Evolutionary conservation across 2,797 vertebrate species (phyloP), one percentile per base, ranked within the genome.

Genomic region (Melanogrammus aeglefinus): DNA sequence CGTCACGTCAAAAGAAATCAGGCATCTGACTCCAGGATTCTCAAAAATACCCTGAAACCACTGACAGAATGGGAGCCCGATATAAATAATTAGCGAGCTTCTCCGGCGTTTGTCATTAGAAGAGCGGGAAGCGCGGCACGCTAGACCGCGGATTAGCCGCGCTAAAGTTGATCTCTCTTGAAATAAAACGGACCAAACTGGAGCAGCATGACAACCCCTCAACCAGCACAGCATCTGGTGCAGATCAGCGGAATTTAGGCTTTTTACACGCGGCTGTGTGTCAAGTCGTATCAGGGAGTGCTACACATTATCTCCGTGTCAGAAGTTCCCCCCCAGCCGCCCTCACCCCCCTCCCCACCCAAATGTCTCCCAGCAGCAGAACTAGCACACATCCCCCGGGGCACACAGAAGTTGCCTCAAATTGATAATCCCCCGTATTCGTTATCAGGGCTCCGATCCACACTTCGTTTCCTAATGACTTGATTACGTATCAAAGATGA

Each of bases 391-490:
- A 85, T 93, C 94, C 91, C 92, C 83, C 0, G 89, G 85, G 92
- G 90, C 83, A 82, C 86, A 81, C 41, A 88, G 86, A 93, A 93
- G 93, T 93, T 82, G 90, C 84, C 91, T 92, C 86, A 94, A 93
- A 94, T 92, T 94, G 93, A 94, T 94, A 94, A 94, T 94, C 91
- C 90, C 89, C 90, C 88, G 87, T 90, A 91, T 92, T 93, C 92
- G 93, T 95, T 94, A 93, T 90, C 85, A 35, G 83, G 79, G 87
- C 88, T 93, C 92, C 90, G 91, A 85, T 89, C 90, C 94, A 93
- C 92, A 92, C 91, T 94, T 94, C 89, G 93, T 93, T 91, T 92
- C 89, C 90, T 93, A 94, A 95, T 95, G 94, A 94, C 93, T 92
- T 92, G 92, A 94, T 94, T 94, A 93, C 91, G 91, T 92, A 92